Percentiles rank a stretch among this genome's conserved stretches.
Evolutionary conservation across 2,888 invertebrate genomes (phyloP).

Genomic region (Orchesellides sinensis): DNA sequence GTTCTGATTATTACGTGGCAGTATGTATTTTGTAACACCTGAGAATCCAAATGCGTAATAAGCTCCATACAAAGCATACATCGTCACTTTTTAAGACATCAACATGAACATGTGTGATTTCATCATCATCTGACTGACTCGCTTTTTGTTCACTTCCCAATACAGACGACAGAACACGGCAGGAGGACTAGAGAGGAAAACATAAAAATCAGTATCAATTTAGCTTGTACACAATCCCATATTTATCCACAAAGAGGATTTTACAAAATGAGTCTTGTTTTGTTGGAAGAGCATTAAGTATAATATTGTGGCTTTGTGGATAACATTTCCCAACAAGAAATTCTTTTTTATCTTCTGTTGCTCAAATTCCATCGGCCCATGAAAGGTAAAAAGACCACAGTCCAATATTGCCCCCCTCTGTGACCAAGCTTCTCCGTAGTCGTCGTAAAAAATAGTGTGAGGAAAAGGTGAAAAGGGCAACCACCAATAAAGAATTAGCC

Average conservation of each 20-base stretch:
- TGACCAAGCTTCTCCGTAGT: too few species aligned
- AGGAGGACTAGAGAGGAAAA: not conserved
- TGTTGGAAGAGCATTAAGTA: not conserved
- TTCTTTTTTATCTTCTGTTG: too few species aligned
- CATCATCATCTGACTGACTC: slow-evolving; percentile 13
- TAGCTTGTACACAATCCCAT: too few species aligned
- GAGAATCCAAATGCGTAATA: not conserved
- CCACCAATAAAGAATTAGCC: slow-evolving; percentile 63
- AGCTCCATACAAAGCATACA: not conserved
- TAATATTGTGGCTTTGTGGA: not conserved
- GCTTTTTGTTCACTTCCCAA: slow-evolving; percentile 4
- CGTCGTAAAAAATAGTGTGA: slow-evolving; percentile 54
- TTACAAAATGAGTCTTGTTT: slow-evolving; percentile 20
- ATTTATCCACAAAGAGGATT: slow-evolving; percentile 47
- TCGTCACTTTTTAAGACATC: not conserved
- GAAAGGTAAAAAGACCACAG: slow-evolving; percentile 51
- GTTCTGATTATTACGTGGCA: slow-evolving; percentile 6
- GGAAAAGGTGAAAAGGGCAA: slow-evolving; percentile 62
- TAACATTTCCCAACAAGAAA: too few species aligned
- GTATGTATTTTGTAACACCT: slow-evolving; percentile 21
- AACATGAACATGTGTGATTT: slow-evolving; percentile 21
- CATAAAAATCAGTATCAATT: not conserved
- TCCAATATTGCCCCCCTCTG: slow-evolving; percentile 62
- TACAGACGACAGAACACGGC: not conserved
- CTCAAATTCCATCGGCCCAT: slow-evolving; percentile 47